Conservation (phyloP, 2,888 invertebrate species). For the Phalangium opilio region DNA sequence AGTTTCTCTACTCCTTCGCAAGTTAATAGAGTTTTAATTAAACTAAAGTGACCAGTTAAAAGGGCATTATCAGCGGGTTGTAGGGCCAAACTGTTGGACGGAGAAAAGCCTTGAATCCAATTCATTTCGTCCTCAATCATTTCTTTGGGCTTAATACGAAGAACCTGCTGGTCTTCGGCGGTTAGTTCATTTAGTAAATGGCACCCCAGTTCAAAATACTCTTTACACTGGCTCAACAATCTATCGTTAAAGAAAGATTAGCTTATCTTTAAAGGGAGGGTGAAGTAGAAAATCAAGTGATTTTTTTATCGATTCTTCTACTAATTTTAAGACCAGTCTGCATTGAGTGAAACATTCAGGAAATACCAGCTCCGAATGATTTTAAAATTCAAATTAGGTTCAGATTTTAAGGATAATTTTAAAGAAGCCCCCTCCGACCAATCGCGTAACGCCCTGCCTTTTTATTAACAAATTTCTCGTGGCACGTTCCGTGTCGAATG, state of each 20-base stretch:
- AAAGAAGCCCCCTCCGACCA: too few species aligned
- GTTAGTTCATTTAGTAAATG: slow-evolving; percentile 28
- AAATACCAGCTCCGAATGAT: too few species aligned
- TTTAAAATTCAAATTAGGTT: too few species aligned
- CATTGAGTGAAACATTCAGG: too few species aligned
- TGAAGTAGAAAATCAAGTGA: too few species aligned
- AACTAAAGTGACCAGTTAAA: slow-evolving; percentile 34
- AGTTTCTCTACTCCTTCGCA: slow-evolving; percentile 32
- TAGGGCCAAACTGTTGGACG: slow-evolving; percentile 26
- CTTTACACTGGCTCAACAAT: slow-evolving; percentile 33
- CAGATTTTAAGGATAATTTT: too few species aligned
- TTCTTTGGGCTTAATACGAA: slow-evolving; percentile 28
- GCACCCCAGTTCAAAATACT: slow-evolving; percentile 36
- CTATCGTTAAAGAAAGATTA: slow-evolving; percentile 12
- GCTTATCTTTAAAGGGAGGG: too few species aligned
- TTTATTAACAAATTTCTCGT: too few species aligned
- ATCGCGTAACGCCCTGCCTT: neutral
- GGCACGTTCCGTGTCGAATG: too few species aligned
- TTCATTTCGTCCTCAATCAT: slow-evolving; percentile 36
- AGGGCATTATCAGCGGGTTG: slow-evolving; percentile 32
- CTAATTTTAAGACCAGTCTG: too few species aligned
- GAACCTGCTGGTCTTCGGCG: slow-evolving; percentile 26
- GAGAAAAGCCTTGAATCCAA: slow-evolving; percentile 35
- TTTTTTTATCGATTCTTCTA: too few species aligned
- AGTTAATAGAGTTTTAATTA: slow-evolving; percentile 32